Evolutionary conservation across 1,140 invertebrate genomes (phyloP).

Genomic region (Neodiprion virginianus): DNA sequence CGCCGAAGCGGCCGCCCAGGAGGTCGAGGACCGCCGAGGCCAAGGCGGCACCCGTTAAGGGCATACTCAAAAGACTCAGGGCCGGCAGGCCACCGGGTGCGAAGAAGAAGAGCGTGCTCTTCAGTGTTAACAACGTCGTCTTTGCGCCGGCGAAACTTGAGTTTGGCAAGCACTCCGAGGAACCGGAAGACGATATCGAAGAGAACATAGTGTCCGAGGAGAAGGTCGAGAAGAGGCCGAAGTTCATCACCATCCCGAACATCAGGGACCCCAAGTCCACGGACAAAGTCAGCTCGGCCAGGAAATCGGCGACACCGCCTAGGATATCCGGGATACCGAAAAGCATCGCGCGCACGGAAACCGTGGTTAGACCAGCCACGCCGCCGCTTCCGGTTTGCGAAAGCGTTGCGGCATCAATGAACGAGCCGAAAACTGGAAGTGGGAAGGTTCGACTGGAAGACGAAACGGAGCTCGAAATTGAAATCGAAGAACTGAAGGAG

Average conservation of each 20-base stretch:
- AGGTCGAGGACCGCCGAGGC: conserved; percentile 45
- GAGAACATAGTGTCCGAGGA: background rate
- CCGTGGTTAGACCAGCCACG: conserved; percentile 8
- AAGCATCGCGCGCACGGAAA: conserved; percentile 43
- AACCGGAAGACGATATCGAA: conserved; percentile 9
- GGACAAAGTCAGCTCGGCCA: conserved; percentile 30
- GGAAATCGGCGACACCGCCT: conserved; percentile 29
- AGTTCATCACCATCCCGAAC: conserved; percentile 58
- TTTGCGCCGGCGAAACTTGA: conserved; percentile 56
- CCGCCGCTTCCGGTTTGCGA: conserved; percentile 1
- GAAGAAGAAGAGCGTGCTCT: conserved; percentile 55
- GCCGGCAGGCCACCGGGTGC: conserved; percentile 46
- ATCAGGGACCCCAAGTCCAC: conserved; percentile 48
- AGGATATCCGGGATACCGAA: conserved; percentile 40
- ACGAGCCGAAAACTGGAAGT: conserved; percentile 20
- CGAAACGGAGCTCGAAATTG: conserved; percentile 38
- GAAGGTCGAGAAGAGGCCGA: conserved; percentile 28
- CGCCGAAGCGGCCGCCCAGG: conserved; percentile 58
- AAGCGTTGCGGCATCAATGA: background rate
- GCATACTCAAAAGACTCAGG: conserved; percentile 61
- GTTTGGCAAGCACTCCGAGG: conserved; percentile 28
- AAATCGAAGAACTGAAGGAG: conserved; percentile 43
- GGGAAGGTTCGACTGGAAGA: conserved; percentile 26
- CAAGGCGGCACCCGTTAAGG: conserved; percentile 49
- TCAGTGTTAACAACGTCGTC: conserved; percentile 58